Evolutionary conservation across 2,797 vertebrate genomes (phyloP).

Genomic region (Urosaurus nigricauda): DNA sequence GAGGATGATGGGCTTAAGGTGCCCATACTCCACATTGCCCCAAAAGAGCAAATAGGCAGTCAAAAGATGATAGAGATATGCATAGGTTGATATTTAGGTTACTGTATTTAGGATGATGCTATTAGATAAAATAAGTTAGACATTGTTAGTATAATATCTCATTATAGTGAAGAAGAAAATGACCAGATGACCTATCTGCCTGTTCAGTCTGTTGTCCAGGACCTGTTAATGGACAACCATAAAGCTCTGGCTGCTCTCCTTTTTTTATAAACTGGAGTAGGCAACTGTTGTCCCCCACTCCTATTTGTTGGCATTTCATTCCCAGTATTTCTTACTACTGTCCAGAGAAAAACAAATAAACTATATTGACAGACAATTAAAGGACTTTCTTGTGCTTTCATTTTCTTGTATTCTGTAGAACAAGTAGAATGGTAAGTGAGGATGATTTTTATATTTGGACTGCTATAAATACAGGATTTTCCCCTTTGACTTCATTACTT

Average conservation of each 20-base stretch:
- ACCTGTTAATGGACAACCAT: not conserved
- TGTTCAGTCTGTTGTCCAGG: too few species aligned
- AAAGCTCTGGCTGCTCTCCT: too few species aligned
- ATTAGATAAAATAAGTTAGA: not conserved
- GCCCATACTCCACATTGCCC: not conserved
- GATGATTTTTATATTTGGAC: not conserved
- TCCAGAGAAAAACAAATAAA: not conserved
- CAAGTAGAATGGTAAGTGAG: not conserved
- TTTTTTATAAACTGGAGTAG: too few species aligned
- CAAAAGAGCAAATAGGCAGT: not conserved
- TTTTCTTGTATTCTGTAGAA: not conserved
- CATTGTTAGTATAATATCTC: not conserved
- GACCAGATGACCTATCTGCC: not conserved
- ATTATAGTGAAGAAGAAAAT: not conserved
- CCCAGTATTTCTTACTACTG: too few species aligned
- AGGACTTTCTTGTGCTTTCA: not conserved
- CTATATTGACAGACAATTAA: not conserved
- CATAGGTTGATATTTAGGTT: not conserved
- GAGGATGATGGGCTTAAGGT: not conserved
- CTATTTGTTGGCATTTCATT: too few species aligned
- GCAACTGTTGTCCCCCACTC: too few species aligned
- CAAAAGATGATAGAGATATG: not conserved
- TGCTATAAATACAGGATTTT: not conserved
- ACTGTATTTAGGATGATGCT: not conserved
- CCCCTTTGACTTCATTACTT: not conserved